Conservation (phyloP, 2,113 vertebrate species). For the Percina caprodes region DNA sequence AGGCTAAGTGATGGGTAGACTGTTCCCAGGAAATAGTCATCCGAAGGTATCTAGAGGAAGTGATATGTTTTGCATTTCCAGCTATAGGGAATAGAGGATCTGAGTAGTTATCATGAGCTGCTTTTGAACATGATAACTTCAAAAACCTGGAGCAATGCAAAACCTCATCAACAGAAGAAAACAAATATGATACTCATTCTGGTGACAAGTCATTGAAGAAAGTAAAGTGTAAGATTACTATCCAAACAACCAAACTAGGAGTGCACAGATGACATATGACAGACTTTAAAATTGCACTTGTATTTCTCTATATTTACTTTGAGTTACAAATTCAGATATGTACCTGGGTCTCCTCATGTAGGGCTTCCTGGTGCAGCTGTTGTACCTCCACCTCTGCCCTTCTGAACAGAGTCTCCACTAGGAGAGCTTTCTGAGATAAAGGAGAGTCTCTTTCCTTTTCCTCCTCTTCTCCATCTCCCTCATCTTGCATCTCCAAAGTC, state of each 20-base stretch:
- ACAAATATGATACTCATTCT: background rate
- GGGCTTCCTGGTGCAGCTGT: slow-evolving; percentile 56
- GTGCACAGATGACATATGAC: background rate
- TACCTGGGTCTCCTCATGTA: slow-evolving; percentile 57
- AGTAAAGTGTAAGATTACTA: background rate
- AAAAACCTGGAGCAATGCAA: background rate
- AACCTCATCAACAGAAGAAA: background rate
- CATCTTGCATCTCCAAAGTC: slow-evolving; percentile 73
- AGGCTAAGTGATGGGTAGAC: background rate
- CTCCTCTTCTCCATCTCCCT: slow-evolving; percentile 71
- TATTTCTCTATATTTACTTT: background rate
- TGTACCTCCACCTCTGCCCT: slow-evolving; percentile 52
- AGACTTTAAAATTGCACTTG: background rate
- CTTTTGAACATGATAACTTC: background rate
- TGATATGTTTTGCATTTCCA: background rate
- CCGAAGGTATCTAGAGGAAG: background rate
- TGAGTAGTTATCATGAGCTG: background rate
- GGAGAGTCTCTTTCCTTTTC: slow-evolving; percentile 28
- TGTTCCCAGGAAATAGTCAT: background rate
- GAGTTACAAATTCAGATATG: background rate
- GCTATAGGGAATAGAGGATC: slow-evolving; percentile 19
- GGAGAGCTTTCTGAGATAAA: slow-evolving; percentile 41
- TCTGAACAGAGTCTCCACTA: slow-evolving; percentile 58
- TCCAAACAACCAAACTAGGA: slow-evolving; percentile 1
- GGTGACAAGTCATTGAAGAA: background rate